Percentiles rank a stretch among this genome's conserved stretches.
These are phyloP conservation scores for Oscheius sp. DNA, from an alignment of 2,888 invertebrate species.

Conservation along the genomic window DNA sequence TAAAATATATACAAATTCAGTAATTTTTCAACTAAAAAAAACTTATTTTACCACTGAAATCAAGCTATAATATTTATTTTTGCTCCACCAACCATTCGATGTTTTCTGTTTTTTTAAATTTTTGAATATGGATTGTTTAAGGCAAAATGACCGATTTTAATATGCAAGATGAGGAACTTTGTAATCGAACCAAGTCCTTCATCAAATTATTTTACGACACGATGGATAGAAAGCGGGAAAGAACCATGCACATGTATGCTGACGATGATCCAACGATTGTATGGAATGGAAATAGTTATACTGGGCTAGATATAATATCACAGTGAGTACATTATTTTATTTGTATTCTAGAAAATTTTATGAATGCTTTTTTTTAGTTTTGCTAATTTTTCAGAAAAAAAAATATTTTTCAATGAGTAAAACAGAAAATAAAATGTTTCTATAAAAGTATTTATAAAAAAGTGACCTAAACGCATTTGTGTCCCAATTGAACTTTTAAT, in stretches of 20 bases:
- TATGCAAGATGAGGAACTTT: slow-evolving; percentile 27
- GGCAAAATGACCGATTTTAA: slow-evolving; percentile 1
- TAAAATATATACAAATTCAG: too few species aligned
- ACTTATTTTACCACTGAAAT: too few species aligned
- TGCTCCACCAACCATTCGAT: too few species aligned
- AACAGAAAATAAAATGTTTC: neutral
- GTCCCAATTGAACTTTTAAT: too few species aligned
- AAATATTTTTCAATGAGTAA: neutral
- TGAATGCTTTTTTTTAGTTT: neutral
- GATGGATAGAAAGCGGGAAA: slow-evolving; percentile 79
- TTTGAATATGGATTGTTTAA: neutral
- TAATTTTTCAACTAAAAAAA: too few species aligned
- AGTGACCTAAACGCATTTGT: too few species aligned
- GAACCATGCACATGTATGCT: slow-evolving; percentile 44
- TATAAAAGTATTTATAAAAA: too few species aligned
- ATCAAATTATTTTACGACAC: slow-evolving; percentile 88
- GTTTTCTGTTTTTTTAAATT: neutral
- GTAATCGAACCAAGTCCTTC: slow-evolving; percentile 81
- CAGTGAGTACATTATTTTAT: slow-evolving; percentile 71
- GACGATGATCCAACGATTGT: slow-evolving; percentile 82
- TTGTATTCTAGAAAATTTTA: neutral
- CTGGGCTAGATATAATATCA: slow-evolving; percentile 84
- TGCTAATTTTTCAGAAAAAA: neutral
- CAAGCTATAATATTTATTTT: too few species aligned
- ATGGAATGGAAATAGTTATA: slow-evolving; percentile 95